These are phyloP conservation scores for Alligator mississippiensis DNA, from an alignment of 2,113 vertebrate species.

Conservation along the genomic window DNA sequence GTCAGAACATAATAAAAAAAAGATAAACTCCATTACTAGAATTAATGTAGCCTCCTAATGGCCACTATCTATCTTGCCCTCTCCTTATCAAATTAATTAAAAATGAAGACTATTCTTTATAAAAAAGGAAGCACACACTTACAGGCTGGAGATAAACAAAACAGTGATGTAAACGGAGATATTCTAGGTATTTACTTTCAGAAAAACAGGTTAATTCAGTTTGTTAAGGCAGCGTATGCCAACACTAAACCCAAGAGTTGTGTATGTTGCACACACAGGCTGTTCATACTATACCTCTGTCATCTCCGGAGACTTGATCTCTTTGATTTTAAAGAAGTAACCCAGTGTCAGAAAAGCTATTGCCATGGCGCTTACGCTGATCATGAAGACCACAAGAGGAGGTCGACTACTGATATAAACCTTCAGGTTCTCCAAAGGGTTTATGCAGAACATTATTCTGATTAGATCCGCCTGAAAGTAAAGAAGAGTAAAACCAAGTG, in stretches of 20 bases:
- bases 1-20: neutral
- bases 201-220: too few relatives aligned
- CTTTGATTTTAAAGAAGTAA: constrained; percentile 99
- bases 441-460: constrained; percentile 84
- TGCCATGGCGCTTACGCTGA: constrained; percentile 96
- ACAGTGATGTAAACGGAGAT: neutral
- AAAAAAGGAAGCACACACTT: rapidly evolving
- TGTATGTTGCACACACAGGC: too few relatives aligned
- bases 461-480: constrained; percentile 73
- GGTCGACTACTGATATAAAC: constrained; percentile 93
- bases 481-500: neutral
- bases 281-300: constrained; percentile 84
- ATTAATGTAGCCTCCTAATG: neutral
- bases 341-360: constrained; percentile 97
- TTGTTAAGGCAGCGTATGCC: neutral
- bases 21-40: neutral
- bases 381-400: constrained; percentile 97
- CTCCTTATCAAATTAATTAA: neutral
- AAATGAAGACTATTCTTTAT: neutral
- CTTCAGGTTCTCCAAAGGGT: constrained; percentile 96
- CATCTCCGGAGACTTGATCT: constrained; percentile 97
- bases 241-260: neutral
- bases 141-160: neutral
- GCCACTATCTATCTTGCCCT: neutral
- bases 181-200: neutral